Evolutionary conservation across 30 jellyfish, hydroid and myxozoan genomes (phyloP), one percentile per base, ranked within the genome.

Genomic region (Aurelia coerulea): DNA sequence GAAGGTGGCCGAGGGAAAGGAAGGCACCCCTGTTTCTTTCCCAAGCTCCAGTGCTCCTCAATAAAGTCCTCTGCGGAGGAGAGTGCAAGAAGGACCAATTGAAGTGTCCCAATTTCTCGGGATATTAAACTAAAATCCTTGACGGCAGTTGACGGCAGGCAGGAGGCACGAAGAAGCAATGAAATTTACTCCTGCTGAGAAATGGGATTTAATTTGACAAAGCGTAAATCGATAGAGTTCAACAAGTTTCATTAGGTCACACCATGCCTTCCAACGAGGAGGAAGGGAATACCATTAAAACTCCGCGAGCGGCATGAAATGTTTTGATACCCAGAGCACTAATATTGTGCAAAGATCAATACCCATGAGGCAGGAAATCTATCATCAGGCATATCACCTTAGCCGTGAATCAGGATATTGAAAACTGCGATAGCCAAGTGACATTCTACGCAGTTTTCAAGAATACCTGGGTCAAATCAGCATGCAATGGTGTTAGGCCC

Each of bases 401-500:
- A 41, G 50, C 68, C 15, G 80, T 15, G 72, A 65, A 46, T 79
- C 80, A 64, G 89, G 89, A 79, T 79, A 79, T 79, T 79, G 46
- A 63, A 50, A 64, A 79, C 89, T 56, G 89, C 80, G 80, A 64
- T 50, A 29, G 74, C 89, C 89, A 31, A 63, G 80, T 16, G 89
- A 49, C 67, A 62, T 16, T 13, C 70, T 46, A 18, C 49, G 89
- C 59, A 62, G 89, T 70, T 8, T 39, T 64, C 17, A 17, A 63
- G 89, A 39, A 79, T 79, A 56, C 89, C 89, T 60, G 62, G 89
- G 89, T 79, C 89, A 79, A 29, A 67, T 71, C 89, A 79, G 89
- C 89, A 65, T 64, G 89, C 75, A 35, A 50, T 79, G 89, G 80
- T 79, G 89, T 65, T 79, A 78, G 66, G 66, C 63, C 89, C 0